Evolutionary conservation across 2,797 vertebrate species (phyloP), one percentile per base, ranked within the genome.

Genomic region (Macrochelys suwanniensis): DNA sequence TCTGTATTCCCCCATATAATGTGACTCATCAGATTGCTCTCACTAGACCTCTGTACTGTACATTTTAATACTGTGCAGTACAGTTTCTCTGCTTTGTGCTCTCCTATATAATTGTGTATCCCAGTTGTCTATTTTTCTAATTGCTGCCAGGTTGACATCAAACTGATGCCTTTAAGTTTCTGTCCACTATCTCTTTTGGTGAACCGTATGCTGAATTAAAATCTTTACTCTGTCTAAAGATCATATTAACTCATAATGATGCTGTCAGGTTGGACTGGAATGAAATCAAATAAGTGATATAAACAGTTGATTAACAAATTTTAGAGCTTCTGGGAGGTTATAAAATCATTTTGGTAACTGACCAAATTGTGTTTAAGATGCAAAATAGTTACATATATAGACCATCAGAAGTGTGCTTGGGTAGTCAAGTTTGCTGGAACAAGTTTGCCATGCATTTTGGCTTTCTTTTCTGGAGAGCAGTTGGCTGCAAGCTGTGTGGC

Each of bases 11-110:
- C 23, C 65, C 25, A 89, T 78, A 21, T 87, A 94, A 95, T 95
- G 93, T 94, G 95, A 8, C 93, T 97, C 80, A 78, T 94, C 87
- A 88, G 78, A 74, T 42, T 82, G 42, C 86, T 37, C 94, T 89
- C 89, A 47, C 21, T 88, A 87, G n/a, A 71, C 37, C 37, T 11
- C 21, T 23, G 68, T 19, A 42, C 68, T 42, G 21, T 42, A 19
- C 37, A 71, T 31, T 77, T 77, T 31, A 15, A 49, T 28, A 49
- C 47, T 28, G 45, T 49, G 25, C 42, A 76, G 11, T 76, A 54
- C 78, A 82, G 42, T 79, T 68, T 59, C 26, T 81, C 71, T 78
- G 23, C 42, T 86, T 86, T 49, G 37, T 56, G 25, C 57, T 80
- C 23, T 51, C 25, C 83, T 28, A 25, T 57, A 25, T 79, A 45